Evolutionary conservation across 2,888 invertebrate genomes (phyloP).

Genomic region (Oxyteleia sp.): DNA sequence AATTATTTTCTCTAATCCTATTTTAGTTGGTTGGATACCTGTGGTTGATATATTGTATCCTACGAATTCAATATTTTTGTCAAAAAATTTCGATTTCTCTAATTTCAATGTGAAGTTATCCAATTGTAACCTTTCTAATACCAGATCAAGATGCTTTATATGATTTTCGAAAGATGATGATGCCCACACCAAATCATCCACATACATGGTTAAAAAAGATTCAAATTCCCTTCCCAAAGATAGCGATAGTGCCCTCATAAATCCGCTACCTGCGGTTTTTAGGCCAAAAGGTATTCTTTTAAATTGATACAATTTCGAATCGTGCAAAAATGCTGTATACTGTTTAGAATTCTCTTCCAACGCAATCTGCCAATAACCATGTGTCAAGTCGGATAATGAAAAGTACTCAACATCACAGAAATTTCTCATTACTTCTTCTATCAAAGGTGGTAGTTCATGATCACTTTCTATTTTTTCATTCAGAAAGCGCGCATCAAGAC

Average conservation of each 20-base stretch:
- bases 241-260: conserved; percentile 58
- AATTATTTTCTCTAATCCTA: no score
- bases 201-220: conserved; percentile 40
- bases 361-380: conserved; percentile 72
- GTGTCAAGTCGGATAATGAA: conserved; percentile 70
- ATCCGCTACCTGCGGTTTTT: not conserved
- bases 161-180: conserved; percentile 11
- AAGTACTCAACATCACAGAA: conserved; percentile 65
- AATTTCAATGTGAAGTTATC: no score
- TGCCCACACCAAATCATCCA: conserved; percentile 45
- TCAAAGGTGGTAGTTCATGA: conserved; percentile 73
- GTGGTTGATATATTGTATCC: no score
- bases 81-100: no score
- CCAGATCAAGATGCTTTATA: not conserved
- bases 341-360: not conserved
- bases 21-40: no score
- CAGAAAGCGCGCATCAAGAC: conserved; percentile 80
- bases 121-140: not conserved
- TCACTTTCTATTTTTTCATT: conserved; percentile 79
- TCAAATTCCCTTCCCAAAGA: conserved; percentile 75
- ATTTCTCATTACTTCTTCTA: conserved; percentile 67
- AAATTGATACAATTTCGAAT: not conserved
- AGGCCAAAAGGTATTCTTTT: not conserved
- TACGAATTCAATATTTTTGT: no score
- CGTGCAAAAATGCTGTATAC: not conserved